phyloP scores from a whole-genome alignment of 2,888 invertebrate species.

The Cataglyphis livida region DNA sequence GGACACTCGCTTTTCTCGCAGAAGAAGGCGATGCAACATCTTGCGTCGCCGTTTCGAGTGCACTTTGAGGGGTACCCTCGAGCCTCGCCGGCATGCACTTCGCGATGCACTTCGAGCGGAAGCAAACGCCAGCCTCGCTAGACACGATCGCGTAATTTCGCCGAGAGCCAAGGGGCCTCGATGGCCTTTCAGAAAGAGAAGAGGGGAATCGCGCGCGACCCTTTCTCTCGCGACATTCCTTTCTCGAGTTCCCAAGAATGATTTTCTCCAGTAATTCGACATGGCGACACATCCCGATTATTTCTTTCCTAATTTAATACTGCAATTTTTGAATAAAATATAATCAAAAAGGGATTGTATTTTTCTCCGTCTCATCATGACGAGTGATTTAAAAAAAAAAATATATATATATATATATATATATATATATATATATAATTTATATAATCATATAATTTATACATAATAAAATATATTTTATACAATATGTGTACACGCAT shows the following conservation, averaged over 20 bases:
- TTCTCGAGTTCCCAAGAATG: neutral
- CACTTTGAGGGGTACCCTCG: conserved; percentile 37
- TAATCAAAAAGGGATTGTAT: neutral
- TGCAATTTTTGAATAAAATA: neutral
- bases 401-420: too few relatives aligned
- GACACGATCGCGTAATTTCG: conserved; percentile 43
- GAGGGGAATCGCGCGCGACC: neutral
- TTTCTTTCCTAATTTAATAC: neutral
- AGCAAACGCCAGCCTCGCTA: conserved; percentile 28
- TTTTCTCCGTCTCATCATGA: neutral
- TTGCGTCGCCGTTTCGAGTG: conserved; percentile 41
- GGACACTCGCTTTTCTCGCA: neutral
- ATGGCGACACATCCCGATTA: neutral
- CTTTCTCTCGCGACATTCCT: neutral
- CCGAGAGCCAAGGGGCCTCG: conserved; percentile 23
- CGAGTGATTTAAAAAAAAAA: neutral
- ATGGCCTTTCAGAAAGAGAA: conserved; percentile 26
- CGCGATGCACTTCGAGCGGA: conserved; percentile 37
- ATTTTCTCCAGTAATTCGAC: neutral
- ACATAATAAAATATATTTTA: neutral
- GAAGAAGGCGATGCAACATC: conserved; percentile 35
- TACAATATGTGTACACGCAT: neutral
- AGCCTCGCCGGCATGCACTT: conserved; percentile 40
- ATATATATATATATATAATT: too few relatives aligned
- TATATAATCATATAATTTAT: too few relatives aligned